Conservation (phyloP, 2,113 vertebrate genomes). For the Psophia crepitans region DNA sequence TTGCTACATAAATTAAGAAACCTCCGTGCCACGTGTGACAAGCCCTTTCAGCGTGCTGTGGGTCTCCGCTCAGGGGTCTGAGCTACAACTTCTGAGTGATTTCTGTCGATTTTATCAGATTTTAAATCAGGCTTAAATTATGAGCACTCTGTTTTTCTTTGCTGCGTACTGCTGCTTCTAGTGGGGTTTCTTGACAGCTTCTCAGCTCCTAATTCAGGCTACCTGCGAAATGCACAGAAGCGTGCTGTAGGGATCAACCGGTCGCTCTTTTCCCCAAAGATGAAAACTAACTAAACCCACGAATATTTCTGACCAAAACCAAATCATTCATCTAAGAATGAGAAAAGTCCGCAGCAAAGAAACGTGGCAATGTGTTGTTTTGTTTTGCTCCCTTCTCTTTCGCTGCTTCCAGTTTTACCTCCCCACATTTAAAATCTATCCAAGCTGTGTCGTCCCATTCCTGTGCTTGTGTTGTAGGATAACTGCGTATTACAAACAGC, state of each 20-base stretch:
- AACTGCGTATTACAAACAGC: not conserved
- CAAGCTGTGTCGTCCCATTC: not conserved
- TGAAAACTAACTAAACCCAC: not conserved
- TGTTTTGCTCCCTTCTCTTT: not conserved
- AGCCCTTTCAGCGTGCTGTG: not conserved
- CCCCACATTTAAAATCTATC: not conserved
- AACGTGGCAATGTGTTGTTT: not conserved
- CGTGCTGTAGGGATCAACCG: not conserved
- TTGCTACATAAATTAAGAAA: not conserved
- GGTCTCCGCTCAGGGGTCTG: not conserved
- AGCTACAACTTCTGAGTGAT: not conserved
- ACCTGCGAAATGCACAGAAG: not conserved
- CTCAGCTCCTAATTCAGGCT: not conserved
- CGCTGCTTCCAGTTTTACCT: not conserved
- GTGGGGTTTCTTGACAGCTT: not conserved
- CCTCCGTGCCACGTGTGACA: accelerated
- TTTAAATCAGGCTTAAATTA: not conserved
- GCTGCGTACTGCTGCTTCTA: not conserved
- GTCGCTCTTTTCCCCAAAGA: not conserved
- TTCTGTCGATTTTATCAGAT: not conserved
- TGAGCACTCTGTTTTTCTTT: not conserved
- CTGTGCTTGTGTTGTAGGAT: not conserved
- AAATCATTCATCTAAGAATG: not conserved
- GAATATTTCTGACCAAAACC: not conserved
- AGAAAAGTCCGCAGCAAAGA: not conserved